Evolutionary conservation across 2,888 invertebrate species (phyloP), one percentile per base, ranked within the genome.

Genomic region (Drosophila limbata): DNA sequence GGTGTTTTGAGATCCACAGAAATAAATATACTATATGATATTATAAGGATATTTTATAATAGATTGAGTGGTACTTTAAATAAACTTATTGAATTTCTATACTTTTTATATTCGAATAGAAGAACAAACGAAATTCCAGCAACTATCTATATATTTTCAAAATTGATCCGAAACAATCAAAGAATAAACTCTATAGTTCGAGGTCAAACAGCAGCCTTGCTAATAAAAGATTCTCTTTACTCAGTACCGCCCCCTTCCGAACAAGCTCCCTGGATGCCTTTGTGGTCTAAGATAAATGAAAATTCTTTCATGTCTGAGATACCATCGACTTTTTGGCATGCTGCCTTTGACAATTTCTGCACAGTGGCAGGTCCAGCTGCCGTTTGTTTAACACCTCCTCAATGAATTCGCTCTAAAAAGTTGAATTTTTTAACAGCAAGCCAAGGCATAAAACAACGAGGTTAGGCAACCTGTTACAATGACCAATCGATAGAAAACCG

Each of bases 341-440:
- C 53, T 25, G 60, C 11, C 48, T 39, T 62, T 48, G 13, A 45
- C 44, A 53, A 89, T 75, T 81, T 73, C 44, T 51, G 85, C 84
- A 84, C 84, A 87, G 88, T 70, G 62, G 39, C 69, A 45, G 39
- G 31, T 66, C 66, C 11, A 57, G 88, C 90, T 88, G 86, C 88
- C 25, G 84, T 85, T 88, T 85, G 84, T 83, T 83, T 89, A 83
- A 83, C 84, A 89, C 84, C 88, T 89, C 53, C 57, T 74, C 59
- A 55, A 56, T 47, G 60, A 64, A 64, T 42, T 51, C 47, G 40
- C 48, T 17, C 31, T 55, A 67, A 74, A 74, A 69, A 67, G 5
- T 65, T 40, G 15, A 51, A 67, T 35, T 50, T 83, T 84, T 88
- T 84, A 80, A 84, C 70, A 72, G 72, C 53, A 60, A 68, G 19